Percentiles rank a stretch among this genome's conserved stretches.
These are phyloP conservation scores for Galeruca laticollis DNA, from an alignment of 2,888 invertebrate species.

Conservation along the genomic window DNA sequence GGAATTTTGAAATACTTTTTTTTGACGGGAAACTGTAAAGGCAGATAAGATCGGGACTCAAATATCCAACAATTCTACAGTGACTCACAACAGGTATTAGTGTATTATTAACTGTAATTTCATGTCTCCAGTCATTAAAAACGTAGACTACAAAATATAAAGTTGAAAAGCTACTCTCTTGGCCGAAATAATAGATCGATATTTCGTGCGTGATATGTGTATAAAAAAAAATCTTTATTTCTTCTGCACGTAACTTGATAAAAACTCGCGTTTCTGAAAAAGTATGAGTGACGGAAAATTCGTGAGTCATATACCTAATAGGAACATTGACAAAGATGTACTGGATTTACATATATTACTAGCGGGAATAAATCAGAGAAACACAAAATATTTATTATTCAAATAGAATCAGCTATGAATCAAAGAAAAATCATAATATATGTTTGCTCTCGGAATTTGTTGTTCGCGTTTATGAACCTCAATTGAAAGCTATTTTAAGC, in stretches of 20 bases:
- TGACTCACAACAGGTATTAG: no score
- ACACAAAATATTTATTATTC: no score
- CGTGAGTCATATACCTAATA: neutral
- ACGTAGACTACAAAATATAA: neutral
- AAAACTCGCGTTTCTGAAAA: neutral
- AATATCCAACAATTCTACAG: no score
- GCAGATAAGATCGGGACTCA: no score
- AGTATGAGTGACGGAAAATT: neutral
- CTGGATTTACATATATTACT: no score
- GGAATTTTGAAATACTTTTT: no score
- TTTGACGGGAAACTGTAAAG: no score
- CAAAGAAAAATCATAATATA: neutral
- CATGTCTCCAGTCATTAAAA: neutral
- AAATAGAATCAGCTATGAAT: no score
- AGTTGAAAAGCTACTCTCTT: neutral
- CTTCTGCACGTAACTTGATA: neutral
- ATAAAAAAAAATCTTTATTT: neutral
- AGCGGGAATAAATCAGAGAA: no score
- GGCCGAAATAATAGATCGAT: neutral
- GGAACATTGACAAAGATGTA: neutral
- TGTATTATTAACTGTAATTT: no score
- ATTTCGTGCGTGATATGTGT: neutral
- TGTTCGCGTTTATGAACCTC: neutral
- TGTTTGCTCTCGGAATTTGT: neutral
- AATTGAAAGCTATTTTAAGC: slow-evolving; percentile 1